Evolutionary conservation across 2,888 invertebrate species (phyloP), one percentile per base, ranked within the genome.

Genomic region (Andrena minutula): DNA sequence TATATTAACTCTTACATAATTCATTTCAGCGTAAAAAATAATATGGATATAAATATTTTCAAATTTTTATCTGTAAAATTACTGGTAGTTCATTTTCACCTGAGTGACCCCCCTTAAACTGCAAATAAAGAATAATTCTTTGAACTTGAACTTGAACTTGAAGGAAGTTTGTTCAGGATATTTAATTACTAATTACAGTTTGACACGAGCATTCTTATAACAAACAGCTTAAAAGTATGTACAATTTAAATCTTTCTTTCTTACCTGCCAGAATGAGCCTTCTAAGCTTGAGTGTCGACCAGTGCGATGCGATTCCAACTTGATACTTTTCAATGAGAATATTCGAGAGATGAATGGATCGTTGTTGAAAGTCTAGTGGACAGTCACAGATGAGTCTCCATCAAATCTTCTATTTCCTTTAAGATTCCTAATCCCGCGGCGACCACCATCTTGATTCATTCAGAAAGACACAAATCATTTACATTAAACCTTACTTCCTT

Each of bases 401-500:
- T 28, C 7, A 60, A 28, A 32, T 20, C 8, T 12, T 23, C 47
- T 28, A 26, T 26, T 64, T 23, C 12, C 10, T 2, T 26, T 2
- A 3, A 30, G 6, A 0, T 56, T 32, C 30, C n/a, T 23, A 16
- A 47, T 10, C n/a, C 35, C 51, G 26, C 35, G 49, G 35, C 68
- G 51, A 56, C 60, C 30, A 69, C 78, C 82, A 83, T 78, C 78
- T 83, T 78, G 65, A 68, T 32, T 20, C 47, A 8, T 20, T 28
- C n/a, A 28, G 26, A 35, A 72, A 32, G 4, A 64, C 56, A 63
- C 32, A 16, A 53, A 10, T 23, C 23, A 4, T 56, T 26, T 20
- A 61, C 1, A 20, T 12, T 2, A 26, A 51, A 10, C 16, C 0
- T 49, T 71, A 28, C 10, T 41, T 70, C 12, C 23, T 35, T 56